A percentile compares a stretch with the other conserved stretches of the same genome.
Evolutionary conservation across 2,113 vertebrate genomes (phyloP).

Genomic region (Leptobrachium ailaonicum): DNA sequence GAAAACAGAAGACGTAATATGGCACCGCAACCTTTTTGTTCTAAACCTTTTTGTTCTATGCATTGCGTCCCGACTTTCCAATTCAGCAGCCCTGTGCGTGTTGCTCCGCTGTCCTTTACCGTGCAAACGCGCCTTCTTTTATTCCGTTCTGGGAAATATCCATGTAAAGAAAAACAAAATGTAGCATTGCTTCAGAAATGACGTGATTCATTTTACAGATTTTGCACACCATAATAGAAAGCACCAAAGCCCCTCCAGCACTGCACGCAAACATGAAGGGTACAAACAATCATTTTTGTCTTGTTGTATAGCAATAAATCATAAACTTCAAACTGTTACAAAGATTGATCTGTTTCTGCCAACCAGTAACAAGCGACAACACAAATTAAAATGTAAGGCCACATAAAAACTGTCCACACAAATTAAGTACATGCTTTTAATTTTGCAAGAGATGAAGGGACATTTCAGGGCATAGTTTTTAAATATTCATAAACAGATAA

Average conservation of each 20-base stretch:
- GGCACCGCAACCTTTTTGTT: too few relatives aligned
- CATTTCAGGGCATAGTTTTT: background rate
- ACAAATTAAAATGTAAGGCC: slow-evolving; percentile 33
- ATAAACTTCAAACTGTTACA: slow-evolving; percentile 48
- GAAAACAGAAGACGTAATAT: too few relatives aligned
- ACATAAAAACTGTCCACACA: slow-evolving; percentile 31
- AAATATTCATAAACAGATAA: background rate
- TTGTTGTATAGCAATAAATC: slow-evolving; percentile 48
- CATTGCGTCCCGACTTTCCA: too few relatives aligned
- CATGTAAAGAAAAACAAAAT: slow-evolving; percentile 61
- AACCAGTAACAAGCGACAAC: slow-evolving; percentile 26
- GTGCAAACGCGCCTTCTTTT: background rate
- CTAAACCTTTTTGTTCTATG: too few relatives aligned
- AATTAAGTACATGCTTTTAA: slow-evolving; percentile 11
- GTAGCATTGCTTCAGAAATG: slow-evolving; percentile 60
- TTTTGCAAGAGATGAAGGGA: background rate
- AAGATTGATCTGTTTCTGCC: slow-evolving; percentile 49
- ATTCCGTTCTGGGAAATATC: slow-evolving; percentile 47
- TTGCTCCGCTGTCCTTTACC: too few relatives aligned
- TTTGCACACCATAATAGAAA: slow-evolving; percentile 62
- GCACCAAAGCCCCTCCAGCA: slow-evolving; percentile 59
- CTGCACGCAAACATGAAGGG: slow-evolving; percentile 58
- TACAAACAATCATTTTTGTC: slow-evolving; percentile 51
- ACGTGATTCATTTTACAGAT: slow-evolving; percentile 61
- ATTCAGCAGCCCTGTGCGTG: too few relatives aligned